Evolutionary conservation across 2,888 invertebrate genomes (phyloP), one percentile per base, ranked within the genome.

Genomic region (Plemyria rubiginata): DNA sequence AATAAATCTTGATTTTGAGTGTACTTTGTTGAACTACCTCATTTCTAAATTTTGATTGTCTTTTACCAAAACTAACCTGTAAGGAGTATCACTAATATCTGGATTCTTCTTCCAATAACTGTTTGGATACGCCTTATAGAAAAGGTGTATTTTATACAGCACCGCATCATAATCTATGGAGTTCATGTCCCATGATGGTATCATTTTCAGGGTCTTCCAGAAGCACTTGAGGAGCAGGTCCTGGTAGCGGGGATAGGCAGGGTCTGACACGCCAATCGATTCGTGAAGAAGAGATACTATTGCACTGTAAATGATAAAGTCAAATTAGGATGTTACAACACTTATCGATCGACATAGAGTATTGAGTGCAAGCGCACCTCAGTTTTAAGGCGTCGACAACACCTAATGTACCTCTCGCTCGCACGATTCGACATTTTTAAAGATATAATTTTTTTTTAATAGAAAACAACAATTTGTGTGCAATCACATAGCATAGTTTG

Each of bases 171-270:
- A 97, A 84, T 97, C 96, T 32, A 97, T 93, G 2, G 95, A 94
- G 79, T 95, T 94, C 8, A 94, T 93, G 40, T 95, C 94, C 95
- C 98, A 97, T 54, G 95, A 95, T 0, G 97, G 95, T 78, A 99
- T 95, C 87, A 96, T 95, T 86, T 98, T 97, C 13, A 98, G 95
- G 62, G 98, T 96, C 82, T 98, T 97, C 99, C 99, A 99, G 81
- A 98, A 94, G 84, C 99, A 99, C 91, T 98, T 98, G 94, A 98
- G 96, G 0, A 97, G 94, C 49, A 98, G 88, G 80, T 98, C 97
- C 52, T 96, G 95, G 80, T 96, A 96, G 72, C 97, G 95, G 0
- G 95, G 94, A 73, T 80, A 90, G 0, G 84, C 84, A 0, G 95
- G 94, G 60, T 94, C 94, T 0, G 94, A 92, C 0, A 94, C 94